Percentiles rank a stretch among this genome's conserved stretches.
Conservation (phyloP, 1,140 invertebrate species). For the Drosophila saltans region DNA sequence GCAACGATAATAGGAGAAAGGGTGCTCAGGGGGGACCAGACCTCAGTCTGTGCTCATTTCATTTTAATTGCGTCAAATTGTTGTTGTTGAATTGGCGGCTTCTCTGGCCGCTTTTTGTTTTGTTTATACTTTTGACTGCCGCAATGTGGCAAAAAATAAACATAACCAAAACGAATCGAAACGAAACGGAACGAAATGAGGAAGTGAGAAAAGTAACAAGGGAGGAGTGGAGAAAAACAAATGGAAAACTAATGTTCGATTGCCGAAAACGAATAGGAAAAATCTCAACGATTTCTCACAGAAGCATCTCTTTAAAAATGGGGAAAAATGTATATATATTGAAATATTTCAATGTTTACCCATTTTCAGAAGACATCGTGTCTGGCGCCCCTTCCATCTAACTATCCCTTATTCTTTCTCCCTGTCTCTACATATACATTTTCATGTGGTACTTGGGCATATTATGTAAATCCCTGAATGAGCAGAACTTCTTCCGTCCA, state of each 20-base stretch:
- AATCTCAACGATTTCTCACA: constrained; percentile 35
- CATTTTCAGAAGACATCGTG: constrained; percentile 3
- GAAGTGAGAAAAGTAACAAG: constrained; percentile 25
- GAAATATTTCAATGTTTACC: constrained; percentile 6
- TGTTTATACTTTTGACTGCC: constrained; percentile 53
- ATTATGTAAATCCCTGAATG: constrained; percentile 59
- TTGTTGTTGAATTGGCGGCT: constrained; percentile 27
- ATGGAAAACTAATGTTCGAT: constrained; percentile 36
- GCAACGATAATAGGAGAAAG: constrained; percentile 3
- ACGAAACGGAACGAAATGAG: constrained; percentile 20
- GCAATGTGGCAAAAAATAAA: constrained; percentile 69
- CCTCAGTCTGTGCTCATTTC: constrained; percentile 38
- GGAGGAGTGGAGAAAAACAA: not conserved
- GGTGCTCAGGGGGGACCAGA: not conserved
- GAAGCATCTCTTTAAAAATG: not conserved
- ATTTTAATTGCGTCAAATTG: constrained; percentile 60
- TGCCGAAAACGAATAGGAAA: constrained; percentile 36
- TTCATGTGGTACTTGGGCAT: constrained; percentile 14
- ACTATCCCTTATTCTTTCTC: not conserved
- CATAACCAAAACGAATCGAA: constrained; percentile 39
- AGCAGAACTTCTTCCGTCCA: constrained; percentile 18
- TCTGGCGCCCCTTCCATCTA: not conserved
- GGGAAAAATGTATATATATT: not conserved
- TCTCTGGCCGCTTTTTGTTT: constrained; percentile 18
- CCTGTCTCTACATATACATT: constrained; percentile 16